Evolutionary conservation across 2,797 vertebrate genomes (phyloP), one percentile per base, ranked within the genome.

Genomic region (Sebastes nivosus): DNA sequence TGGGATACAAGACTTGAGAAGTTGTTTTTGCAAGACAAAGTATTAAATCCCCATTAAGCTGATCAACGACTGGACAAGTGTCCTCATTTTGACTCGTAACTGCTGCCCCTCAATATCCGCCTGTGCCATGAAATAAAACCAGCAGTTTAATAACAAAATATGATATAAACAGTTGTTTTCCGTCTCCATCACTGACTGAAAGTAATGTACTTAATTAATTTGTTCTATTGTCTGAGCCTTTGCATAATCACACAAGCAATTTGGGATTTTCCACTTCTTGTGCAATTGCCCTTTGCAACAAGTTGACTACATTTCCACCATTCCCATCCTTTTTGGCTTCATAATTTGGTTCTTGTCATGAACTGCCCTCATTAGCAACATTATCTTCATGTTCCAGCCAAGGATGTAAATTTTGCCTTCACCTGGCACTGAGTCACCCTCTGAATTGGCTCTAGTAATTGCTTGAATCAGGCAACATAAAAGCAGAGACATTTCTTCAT

Each of bases 41-140:
- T 83, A 90, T 89, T 87, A 93, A 94, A 89, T 93, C 92, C 77
- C 80, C 83, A 90, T 92, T 94, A 95, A 94, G 91, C 92, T 90
- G 92, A 91, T 94, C 87, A 92, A 59, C 80, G 52, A 34, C 27
- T 64, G 83, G 86, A 77, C 78, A 34, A 61, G 87, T 66, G 88
- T 87, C 92, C 91, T 90, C 86, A 63, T 94, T 94, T 90, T 78
- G 77, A 88, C 76, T 55, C 60, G 59, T 32, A 81, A 76, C 78
- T 58, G 74, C 70, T 58, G 59, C 72, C 69, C 84, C 77, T 76
- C 54, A 83, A 87, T 86, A 38, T 76, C 74, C 63, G 4, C 61
- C 84, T 6, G 71, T 74, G 76, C 55, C 72, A 2, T 86, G 67
- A 86, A 85, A 81, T 34, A 68, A 20, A 77, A 75, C 58, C 7